Evolutionary conservation across 2,113 vertebrate genomes (phyloP), one percentile per base, ranked within the genome.

Genomic region (Dunckerocampus dactyliophorus): DNA sequence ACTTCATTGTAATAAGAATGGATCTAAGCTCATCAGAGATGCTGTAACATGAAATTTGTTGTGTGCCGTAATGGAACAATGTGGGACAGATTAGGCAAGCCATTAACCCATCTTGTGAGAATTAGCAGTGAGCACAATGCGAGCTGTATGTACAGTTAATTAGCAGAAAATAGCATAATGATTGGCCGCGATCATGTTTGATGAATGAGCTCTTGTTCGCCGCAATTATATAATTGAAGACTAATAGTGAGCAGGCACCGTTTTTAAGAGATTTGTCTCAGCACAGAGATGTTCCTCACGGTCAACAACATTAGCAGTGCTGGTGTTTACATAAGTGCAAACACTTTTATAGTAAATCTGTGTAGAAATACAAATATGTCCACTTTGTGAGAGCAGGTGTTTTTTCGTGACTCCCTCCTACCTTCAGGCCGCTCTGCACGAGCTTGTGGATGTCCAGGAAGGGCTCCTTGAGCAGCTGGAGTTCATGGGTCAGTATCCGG

Each of bases 401-500:
- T 31, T 22, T 14, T 8, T 28, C 2, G 17, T 19, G 34, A 13
- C 8, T 55, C 21, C 43, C 45, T 83, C 93, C 84, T 91, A 99
- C 97, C 97, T 98, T 99, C 82, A 97, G 92, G 83, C 95, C 95
- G 59, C 91, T 97, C 87, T 99, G 97, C 83, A 99, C 96, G 85
- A 96, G 89, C 88, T 99, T 99, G 92, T 98, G 95, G 89, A 99
- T 94, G 87, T 99, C 94, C 81, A 99, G 87, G 89, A 97, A 99
- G 76, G 95, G 93, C 76, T 99, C 97, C 85, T 95, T 96, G 80
- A 95, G 70, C 63, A 97, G 90, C 64, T 96, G 92, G 68, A 95
- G 92, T 83, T 94, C 89, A 0, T 93, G 92, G 74, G 87, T 93
- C 65, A 96, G 90, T 74, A 98, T 95, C 82, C 93, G 93, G 77